Conservation (phyloP, 2,113 vertebrate genomes). For the Anser cygnoides region DNA sequence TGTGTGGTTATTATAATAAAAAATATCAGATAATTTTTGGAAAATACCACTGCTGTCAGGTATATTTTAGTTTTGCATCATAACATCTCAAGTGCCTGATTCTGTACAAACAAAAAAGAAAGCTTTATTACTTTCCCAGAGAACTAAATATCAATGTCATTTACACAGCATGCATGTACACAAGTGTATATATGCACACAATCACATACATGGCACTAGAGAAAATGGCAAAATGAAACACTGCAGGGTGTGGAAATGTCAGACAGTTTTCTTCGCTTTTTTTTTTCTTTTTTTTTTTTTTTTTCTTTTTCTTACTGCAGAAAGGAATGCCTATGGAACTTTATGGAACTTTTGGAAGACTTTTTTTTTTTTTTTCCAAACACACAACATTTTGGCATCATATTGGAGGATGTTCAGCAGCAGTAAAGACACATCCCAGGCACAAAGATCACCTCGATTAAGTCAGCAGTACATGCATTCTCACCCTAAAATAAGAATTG, state of each 20-base stretch:
- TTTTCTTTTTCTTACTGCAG: not conserved
- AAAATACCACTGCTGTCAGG: not conserved
- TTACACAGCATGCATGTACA: not conserved
- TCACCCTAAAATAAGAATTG: not conserved
- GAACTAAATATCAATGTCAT: not conserved
- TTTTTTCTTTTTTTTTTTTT: not conserved
- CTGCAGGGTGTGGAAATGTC: not conserved
- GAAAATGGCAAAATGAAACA: not conserved
- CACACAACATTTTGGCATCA: not conserved
- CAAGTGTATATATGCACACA: rapidly evolving
- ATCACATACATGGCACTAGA: not conserved
- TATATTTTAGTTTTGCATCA: not conserved
- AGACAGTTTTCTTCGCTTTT: not conserved
- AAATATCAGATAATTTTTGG: not conserved
- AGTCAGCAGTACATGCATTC: not conserved
- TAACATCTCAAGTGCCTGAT: not conserved
- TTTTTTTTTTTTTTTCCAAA: not conserved
- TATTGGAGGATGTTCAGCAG: not conserved
- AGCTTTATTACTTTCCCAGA: not conserved
- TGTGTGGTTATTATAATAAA: not conserved
- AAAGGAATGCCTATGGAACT: not conserved
- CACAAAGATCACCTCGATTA: not conserved
- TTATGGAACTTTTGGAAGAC: not conserved
- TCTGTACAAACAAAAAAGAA: not conserved
- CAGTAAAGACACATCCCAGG: not conserved